phyloP scores from a whole-genome alignment of 1,140 invertebrate genomes.

The Mactra quadrangularis region DNA sequence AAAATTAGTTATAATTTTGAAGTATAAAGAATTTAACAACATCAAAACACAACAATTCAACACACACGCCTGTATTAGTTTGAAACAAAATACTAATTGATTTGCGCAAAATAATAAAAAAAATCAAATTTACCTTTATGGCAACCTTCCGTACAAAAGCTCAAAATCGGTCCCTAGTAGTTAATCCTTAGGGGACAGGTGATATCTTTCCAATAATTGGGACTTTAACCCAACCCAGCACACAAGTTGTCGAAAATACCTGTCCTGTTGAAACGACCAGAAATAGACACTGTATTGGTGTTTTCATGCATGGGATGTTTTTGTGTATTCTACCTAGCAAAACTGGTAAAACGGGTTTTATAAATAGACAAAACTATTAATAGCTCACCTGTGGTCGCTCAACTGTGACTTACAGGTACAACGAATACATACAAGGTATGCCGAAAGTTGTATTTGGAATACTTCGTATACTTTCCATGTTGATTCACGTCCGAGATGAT shows the following conservation, averaged over 20 bases:
- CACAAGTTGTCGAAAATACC: conserved; percentile 53
- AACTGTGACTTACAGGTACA: conserved; percentile 26
- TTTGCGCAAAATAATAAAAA: background rate
- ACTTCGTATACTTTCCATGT: background rate
- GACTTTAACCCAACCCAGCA: conserved; percentile 42
- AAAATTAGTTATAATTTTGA: too few relatives aligned
- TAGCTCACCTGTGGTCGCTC: conserved; percentile 29
- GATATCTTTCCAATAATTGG: conserved; percentile 6
- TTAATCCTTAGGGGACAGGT: conserved; percentile 12
- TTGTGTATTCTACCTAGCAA: conserved; percentile 51
- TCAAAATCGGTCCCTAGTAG: background rate
- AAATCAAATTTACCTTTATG: conserved; percentile 10
- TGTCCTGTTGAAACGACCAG: conserved; percentile 24
- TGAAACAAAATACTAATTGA: background rate
- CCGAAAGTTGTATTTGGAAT: conserved; percentile 5
- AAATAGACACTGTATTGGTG: conserved; percentile 16
- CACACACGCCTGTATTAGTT: conserved; percentile 43
- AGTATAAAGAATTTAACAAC: too few relatives aligned
- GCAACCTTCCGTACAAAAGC: background rate
- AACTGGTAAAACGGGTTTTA: conserved; percentile 56
- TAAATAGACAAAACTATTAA: conserved; percentile 40
- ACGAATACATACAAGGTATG: too few relatives aligned
- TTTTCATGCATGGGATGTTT: conserved; percentile 1
- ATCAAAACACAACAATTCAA: conserved; percentile 13
- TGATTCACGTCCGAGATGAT: background rate